A percentile compares a stretch with the other conserved stretches of the same genome.
These are phyloP conservation scores for Lepeophtheirus salmonis DNA, from an alignment of 1,140 invertebrate genomes.

Conservation along the genomic window DNA sequence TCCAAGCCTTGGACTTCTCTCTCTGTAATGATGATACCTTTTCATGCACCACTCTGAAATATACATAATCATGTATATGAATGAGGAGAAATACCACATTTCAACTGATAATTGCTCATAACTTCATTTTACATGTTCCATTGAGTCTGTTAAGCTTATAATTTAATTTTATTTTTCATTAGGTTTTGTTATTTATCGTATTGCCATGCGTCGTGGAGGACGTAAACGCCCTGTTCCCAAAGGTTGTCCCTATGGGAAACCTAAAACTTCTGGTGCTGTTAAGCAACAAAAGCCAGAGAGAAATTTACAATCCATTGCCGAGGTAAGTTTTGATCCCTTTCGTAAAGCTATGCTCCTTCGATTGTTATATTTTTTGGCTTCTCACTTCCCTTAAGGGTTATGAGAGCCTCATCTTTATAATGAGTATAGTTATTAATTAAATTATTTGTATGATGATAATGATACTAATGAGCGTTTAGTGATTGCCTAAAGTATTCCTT, in stretches of 20 bases:
- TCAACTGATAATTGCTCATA: too few relatives aligned
- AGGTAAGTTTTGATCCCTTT: too few relatives aligned
- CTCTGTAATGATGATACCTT: neutral
- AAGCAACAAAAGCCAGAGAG: slow-evolving; percentile 91
- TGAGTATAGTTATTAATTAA: too few relatives aligned
- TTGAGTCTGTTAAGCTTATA: neutral
- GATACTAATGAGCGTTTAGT: neutral
- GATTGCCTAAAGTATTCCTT: slow-evolving; percentile 20
- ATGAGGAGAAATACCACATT: too few relatives aligned
- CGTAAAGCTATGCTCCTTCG: too few relatives aligned
- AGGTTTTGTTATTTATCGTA: slow-evolving; percentile 93
- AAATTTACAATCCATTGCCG: slow-evolving; percentile 85
- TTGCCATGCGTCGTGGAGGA: slow-evolving; percentile 90
- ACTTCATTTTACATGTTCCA: too few relatives aligned
- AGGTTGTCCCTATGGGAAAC: slow-evolving; percentile 96
- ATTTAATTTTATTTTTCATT: slow-evolving; percentile 23
- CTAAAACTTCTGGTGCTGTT: slow-evolving; percentile 87
- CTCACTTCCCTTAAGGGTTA: too few relatives aligned
- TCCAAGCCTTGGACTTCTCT: too few relatives aligned
- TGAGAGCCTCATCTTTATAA: too few relatives aligned
- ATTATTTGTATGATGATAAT: neutral
- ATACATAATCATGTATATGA: too few relatives aligned
- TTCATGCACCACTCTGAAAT: slow-evolving; percentile 19
- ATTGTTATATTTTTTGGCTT: too few relatives aligned
- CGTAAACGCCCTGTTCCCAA: slow-evolving; percentile 96